Evolutionary conservation across 1,140 invertebrate genomes (phyloP).

Genomic region (Drosophila pectinifera): DNA sequence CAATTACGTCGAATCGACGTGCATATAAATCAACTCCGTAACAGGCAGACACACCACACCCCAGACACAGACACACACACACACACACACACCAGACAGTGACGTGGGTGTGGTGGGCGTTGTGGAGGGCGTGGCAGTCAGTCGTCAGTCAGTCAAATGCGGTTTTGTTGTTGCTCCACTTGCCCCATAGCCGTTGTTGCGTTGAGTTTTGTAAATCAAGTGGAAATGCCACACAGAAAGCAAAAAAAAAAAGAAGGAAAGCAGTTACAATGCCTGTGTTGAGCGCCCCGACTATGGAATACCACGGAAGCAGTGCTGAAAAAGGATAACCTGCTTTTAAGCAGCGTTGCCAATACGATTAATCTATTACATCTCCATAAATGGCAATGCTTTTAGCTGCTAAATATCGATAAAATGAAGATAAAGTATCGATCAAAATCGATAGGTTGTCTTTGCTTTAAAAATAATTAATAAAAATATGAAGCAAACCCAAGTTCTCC

Average conservation of each 20-base stretch:
- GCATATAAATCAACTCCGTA: conserved; percentile 81
- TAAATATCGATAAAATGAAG: no score
- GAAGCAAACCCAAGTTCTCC: background rate
- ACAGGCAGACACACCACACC: conserved; percentile 29
- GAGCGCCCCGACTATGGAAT: background rate
- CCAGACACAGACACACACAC: background rate
- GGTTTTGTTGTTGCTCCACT: conserved; percentile 63
- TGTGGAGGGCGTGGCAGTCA: conserved; percentile 40
- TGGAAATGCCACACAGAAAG: conserved; percentile 69
- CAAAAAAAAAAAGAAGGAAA: conserved; percentile 23
- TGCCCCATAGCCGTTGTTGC: conserved; percentile 53
- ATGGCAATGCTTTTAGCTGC: no score
- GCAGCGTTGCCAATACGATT: background rate
- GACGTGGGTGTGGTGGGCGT: background rate
- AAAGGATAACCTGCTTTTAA: background rate
- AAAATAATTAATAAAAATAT: background rate
- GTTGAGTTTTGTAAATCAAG: conserved; percentile 81
- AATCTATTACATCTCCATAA: no score
- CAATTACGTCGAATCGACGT: conserved; percentile 83
- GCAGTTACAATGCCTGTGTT: background rate
- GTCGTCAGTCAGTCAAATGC: conserved; percentile 75
- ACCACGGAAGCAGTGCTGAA: background rate
- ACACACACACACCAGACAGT: conserved; percentile 2
- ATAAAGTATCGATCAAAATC: no score
- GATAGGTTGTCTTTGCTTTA: background rate